Evolutionary conservation across 2,888 invertebrate species (phyloP), one percentile per base, ranked within the genome.

Genomic region (Hydrotaea cyrtoneurina): DNA sequence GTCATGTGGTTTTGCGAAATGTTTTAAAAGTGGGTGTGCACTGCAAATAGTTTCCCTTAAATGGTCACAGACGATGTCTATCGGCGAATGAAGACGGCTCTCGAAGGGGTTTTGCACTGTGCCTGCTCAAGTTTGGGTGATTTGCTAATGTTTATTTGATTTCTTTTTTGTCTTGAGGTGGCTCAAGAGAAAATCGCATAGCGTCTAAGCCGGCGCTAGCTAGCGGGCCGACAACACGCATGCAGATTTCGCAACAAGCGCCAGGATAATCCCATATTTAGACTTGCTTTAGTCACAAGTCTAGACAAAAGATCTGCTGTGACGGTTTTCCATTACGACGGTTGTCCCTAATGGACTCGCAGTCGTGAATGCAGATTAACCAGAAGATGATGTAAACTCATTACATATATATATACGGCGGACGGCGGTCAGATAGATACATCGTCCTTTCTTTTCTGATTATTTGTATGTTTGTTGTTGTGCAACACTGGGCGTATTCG

Each of bases 261-360:
- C 77, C 82, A 85, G 82, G 84, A 86, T 86, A 86, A 86, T 86
- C 81, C 53, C 43, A 31, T 85, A 85, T 85, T 85, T 83, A 86
- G 83, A 83, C 81, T 31, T 26, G 62, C 73, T 74, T 83, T 82
- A 76, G 62, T 84, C 76, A 86, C 86, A 78, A 83, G 86, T 85
- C 86, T 86, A 86, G 86, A 86, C 86, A 86, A 85, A 76, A 59
- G 59, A 31, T 50, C 71, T 13, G 43, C 80, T 66, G 72, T 4
- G 31, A n/a, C 23, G 36, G 2, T 26, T 57, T 53, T 57, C 66
- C 53, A 53, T 80, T 66, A 72, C 4, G 46, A n/a, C 21, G 46
- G 2, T 19, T 69, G 39, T 69, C 66, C 53, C 23, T 23, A 69
- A 69, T 69, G 23, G 43, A 69, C 15, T 2, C 39, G 39, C 39